Evolutionary conservation across 2,113 vertebrate species (phyloP).

Genomic region (Marmota flaviventris): DNA sequence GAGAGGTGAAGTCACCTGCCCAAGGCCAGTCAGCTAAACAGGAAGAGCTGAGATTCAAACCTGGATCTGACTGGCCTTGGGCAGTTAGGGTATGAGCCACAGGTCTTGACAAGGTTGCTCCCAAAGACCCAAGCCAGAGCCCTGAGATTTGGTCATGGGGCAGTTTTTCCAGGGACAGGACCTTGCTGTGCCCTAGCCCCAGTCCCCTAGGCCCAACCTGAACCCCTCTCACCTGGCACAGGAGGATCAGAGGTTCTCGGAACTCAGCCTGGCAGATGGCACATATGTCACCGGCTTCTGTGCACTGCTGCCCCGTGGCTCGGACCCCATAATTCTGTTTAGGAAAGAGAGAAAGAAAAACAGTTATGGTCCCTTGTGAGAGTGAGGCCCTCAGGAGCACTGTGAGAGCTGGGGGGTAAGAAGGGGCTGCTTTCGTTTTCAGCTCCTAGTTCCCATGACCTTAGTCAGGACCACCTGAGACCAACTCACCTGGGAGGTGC

Average conservation of each 20-base stretch:
- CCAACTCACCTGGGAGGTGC: conserved; percentile 93
- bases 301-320: conserved; percentile 97
- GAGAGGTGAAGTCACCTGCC: not conserved
- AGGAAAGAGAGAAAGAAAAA: not conserved
- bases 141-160: too few species aligned
- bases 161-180: not conserved
- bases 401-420: not conserved
- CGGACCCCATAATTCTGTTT: conserved; percentile 94
- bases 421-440: not conserved
- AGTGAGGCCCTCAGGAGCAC: not conserved
- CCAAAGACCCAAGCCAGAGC: not conserved
- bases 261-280: conserved; percentile 98
- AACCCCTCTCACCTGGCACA: conserved; percentile 94
- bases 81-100: too few species aligned
- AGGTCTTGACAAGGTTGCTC: not conserved
- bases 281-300: conserved; percentile 95
- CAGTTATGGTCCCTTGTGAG: not conserved
- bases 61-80: not conserved
- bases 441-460: not conserved
- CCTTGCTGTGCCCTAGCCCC: not conserved
- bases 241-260: conserved; percentile 95
- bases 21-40: not conserved
- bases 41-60: not conserved
- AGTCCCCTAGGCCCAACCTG: rapidly evolving
- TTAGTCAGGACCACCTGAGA: not conserved